Evolutionary conservation across 37 sponge, comb jelly and placozoan species (phyloP).

Genomic region (Spongilla lacustris): DNA sequence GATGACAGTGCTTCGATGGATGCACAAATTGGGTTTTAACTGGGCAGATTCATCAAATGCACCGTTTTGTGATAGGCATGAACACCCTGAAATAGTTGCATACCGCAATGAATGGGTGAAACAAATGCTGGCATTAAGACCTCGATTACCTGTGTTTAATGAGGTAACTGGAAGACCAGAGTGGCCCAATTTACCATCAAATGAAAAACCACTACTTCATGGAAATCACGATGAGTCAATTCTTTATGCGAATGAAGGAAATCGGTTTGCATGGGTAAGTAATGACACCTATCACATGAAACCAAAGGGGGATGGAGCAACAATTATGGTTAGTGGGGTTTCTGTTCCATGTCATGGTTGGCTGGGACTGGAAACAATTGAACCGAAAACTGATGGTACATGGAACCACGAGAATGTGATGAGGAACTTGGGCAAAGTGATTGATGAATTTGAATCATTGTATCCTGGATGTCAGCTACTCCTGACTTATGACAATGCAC

Average conservation of each 20-base stretch:
- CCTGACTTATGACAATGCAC: too few species aligned
- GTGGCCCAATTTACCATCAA: background rate
- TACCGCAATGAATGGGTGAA: background rate
- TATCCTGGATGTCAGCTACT: too few species aligned
- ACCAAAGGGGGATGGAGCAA: too few species aligned
- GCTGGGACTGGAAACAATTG: background rate
- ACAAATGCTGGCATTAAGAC: background rate
- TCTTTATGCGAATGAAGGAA: background rate
- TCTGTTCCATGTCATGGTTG: too few species aligned
- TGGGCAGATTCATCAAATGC: background rate
- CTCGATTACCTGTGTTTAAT: background rate
- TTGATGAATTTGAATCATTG: too few species aligned
- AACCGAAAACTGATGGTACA: too few species aligned
- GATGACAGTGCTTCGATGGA: constrained; percentile 1
- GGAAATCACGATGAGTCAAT: background rate
- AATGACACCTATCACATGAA: too few species aligned
- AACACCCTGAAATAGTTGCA: background rate
- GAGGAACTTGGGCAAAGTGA: too few species aligned
- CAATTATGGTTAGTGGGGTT: too few species aligned
- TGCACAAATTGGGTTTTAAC: background rate
- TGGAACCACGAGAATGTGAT: too few species aligned
- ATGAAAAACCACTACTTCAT: background rate
- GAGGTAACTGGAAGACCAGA: background rate
- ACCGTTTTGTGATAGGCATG: background rate
- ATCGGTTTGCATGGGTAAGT: too few species aligned